These are phyloP conservation scores for Drosophila tristis DNA, from an alignment of 1,140 invertebrate genomes.

Conservation along the genomic window DNA sequence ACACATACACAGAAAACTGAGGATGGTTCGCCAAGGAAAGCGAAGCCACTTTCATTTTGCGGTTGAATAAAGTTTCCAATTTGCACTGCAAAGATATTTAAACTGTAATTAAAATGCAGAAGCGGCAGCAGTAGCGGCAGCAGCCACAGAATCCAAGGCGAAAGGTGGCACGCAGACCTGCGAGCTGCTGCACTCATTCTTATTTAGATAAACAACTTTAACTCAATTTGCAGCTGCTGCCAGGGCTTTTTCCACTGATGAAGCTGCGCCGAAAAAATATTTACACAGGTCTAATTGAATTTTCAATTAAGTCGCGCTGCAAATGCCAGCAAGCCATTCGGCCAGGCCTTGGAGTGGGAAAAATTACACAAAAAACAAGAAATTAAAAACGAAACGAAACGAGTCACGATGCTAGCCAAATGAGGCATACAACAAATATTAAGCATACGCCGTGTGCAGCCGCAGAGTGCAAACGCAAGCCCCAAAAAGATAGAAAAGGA, in stretches of 20 bases:
- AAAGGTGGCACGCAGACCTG: constrained; percentile 2
- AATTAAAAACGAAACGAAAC: constrained; percentile 18
- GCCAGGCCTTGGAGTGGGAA: constrained; percentile 13
- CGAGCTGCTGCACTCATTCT: constrained; percentile 56
- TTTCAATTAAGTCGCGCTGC: constrained; percentile 77
- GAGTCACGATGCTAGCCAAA: constrained; percentile 61
- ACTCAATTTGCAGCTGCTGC: constrained; percentile 72
- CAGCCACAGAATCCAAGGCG: constrained; percentile 1
- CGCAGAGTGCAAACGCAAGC: constrained; percentile 44
- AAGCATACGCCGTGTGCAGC: constrained; percentile 78
- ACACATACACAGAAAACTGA: constrained; percentile 3
- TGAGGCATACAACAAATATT: constrained; percentile 78
- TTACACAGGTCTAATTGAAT: constrained; percentile 82
- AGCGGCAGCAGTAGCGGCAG: constrained; percentile 7
- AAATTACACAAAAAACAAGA: constrained; percentile 10
- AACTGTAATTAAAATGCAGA: constrained; percentile 81
- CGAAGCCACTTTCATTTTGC: constrained; percentile 77
- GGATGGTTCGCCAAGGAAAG: constrained; percentile 49
- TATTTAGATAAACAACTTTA: constrained; percentile 80
- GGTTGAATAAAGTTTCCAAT: constrained; percentile 77
- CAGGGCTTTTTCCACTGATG: constrained; percentile 2
- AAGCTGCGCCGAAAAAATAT: constrained; percentile 71
- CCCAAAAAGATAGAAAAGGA: constrained; percentile 5
- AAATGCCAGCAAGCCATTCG: constrained; percentile 36
- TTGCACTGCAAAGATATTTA: constrained; percentile 75